Evolutionary conservation across 37 sponge, comb jelly and placozoan genomes (phyloP).

Genomic region (Axinella damicornis): DNA sequence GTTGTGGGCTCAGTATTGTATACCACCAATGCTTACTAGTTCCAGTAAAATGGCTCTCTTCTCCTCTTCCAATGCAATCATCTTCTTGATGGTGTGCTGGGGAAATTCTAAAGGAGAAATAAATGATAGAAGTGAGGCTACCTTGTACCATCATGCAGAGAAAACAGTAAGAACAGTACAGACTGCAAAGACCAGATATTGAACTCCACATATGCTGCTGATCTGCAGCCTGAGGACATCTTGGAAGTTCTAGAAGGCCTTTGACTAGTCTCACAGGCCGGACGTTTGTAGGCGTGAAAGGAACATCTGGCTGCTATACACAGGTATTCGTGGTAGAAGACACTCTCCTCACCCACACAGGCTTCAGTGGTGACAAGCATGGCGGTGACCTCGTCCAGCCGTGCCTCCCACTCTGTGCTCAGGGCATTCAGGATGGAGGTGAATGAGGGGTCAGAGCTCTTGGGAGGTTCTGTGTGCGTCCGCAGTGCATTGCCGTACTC

Average conservation of each 20-base stretch:
- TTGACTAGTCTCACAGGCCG: no score
- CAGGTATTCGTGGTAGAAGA: no score
- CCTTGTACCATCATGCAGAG: no score
- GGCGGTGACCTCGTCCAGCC: slow-evolving; percentile 37
- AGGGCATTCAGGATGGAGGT: slow-evolving; percentile 37
- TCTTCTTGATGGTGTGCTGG: slow-evolving; percentile 37
- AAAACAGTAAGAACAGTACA: no score
- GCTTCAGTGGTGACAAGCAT: slow-evolving; percentile 43
- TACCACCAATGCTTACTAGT: slow-evolving; percentile 16
- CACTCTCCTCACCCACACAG: neutral
- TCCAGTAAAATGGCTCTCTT: slow-evolving; percentile 36
- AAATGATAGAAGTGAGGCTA: no score
- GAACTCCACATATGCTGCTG: no score
- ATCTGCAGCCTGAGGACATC: no score
- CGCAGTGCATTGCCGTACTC: slow-evolving; percentile 43
- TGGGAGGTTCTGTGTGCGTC: neutral
- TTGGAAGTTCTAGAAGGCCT: no score
- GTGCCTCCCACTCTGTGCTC: neutral
- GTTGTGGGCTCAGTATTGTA: no score
- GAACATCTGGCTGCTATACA: no score
- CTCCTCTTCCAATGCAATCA: slow-evolving; percentile 5
- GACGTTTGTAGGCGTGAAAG: no score
- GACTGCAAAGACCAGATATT: no score
- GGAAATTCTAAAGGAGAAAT: slow-evolving; percentile 34
- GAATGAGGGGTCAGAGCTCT: neutral